A percentile compares a stretch with the other conserved stretches of the same genome.
Conservation (phyloP, 1,140 invertebrate genomes). For the Eumeta japonica region DNA sequence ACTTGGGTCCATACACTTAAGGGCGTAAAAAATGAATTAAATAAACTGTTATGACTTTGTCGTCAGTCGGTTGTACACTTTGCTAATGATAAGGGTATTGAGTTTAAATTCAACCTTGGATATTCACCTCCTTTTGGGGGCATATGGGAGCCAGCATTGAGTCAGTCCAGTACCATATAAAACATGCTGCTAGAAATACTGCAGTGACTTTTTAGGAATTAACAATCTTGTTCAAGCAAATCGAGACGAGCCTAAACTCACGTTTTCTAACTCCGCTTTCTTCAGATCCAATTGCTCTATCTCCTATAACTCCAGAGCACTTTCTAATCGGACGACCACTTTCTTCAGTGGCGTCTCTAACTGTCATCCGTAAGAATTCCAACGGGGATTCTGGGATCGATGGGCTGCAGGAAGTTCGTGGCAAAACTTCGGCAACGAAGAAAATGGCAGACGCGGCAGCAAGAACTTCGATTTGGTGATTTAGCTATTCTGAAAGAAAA, state of each 20-base stretch:
- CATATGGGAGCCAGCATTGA: slow-evolving; percentile 4
- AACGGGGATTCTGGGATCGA: too few relatives aligned
- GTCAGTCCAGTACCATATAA: background rate
- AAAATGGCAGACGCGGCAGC: too few relatives aligned
- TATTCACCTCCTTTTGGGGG: slow-evolving; percentile 6
- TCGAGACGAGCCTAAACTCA: slow-evolving; percentile 24
- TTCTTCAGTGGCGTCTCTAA: slow-evolving; percentile 1
- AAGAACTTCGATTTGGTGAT: too few relatives aligned
- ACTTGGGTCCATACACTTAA: too few relatives aligned
- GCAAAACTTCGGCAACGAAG: too few relatives aligned
- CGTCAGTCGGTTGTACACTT: too few relatives aligned
- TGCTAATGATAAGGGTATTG: too few relatives aligned
- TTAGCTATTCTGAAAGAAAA: too few relatives aligned
- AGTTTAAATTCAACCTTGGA: slow-evolving; percentile 6
- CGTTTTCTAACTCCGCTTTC: slow-evolving; percentile 17
- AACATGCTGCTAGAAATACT: slow-evolving; percentile 11
- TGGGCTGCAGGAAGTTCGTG: too few relatives aligned
- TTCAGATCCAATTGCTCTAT: slow-evolving; percentile 9
- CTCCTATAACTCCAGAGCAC: slow-evolving; percentile 15
- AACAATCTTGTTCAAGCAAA: slow-evolving; percentile 16
- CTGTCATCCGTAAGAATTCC: too few relatives aligned
- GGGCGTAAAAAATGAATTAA: too few relatives aligned
- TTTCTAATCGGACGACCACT: slow-evolving; percentile 20
- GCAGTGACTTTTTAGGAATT: slow-evolving; percentile 24
- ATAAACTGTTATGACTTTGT: too few relatives aligned